These are phyloP conservation scores for Branchinecta lindahli DNA, from an alignment of 1,140 invertebrate species.

Conservation along the genomic window DNA sequence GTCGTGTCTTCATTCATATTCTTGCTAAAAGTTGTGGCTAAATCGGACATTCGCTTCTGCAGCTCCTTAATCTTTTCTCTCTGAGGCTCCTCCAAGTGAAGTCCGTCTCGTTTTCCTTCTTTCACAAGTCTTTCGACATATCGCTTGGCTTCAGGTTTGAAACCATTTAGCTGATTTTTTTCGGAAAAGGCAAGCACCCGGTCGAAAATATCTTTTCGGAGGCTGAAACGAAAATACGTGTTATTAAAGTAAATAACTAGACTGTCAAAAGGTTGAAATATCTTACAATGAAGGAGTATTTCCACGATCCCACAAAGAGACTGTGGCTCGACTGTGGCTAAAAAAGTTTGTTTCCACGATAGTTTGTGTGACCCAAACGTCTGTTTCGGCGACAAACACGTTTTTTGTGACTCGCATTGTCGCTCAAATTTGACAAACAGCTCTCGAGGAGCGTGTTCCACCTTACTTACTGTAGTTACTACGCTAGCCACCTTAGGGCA, in stretches of 20 bases:
- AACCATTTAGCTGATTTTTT: conserved; percentile 24
- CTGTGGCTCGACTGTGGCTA: neutral
- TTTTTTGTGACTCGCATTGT: too few species aligned
- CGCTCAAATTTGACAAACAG: too few species aligned
- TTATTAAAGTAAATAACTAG: neutral
- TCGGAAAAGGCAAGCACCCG: conserved; percentile 31
- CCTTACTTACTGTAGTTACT: too few species aligned
- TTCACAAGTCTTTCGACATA: conserved; percentile 36
- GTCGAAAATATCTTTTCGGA: conserved; percentile 40
- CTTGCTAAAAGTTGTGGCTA: conserved; percentile 36
- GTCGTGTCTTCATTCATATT: conserved; percentile 40
- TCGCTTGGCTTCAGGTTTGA: conserved; percentile 31
- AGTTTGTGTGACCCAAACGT: neutral
- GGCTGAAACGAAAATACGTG: conserved; percentile 27
- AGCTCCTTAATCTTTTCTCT: conserved; percentile 34
- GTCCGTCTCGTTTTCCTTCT: conserved; percentile 36
- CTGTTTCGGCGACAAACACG: too few species aligned
- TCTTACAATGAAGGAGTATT: neutral
- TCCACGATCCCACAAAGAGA: neutral
- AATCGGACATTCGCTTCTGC: conserved; percentile 36
- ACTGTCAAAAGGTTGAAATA: neutral
- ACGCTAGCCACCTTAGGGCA: too few species aligned
- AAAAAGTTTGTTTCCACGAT: neutral
- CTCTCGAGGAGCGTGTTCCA: too few species aligned
- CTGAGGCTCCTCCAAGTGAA: conserved; percentile 33